phyloP scores from a whole-genome alignment of 2,113 vertebrate genomes.

The Coptodon bakossiorum region DNA sequence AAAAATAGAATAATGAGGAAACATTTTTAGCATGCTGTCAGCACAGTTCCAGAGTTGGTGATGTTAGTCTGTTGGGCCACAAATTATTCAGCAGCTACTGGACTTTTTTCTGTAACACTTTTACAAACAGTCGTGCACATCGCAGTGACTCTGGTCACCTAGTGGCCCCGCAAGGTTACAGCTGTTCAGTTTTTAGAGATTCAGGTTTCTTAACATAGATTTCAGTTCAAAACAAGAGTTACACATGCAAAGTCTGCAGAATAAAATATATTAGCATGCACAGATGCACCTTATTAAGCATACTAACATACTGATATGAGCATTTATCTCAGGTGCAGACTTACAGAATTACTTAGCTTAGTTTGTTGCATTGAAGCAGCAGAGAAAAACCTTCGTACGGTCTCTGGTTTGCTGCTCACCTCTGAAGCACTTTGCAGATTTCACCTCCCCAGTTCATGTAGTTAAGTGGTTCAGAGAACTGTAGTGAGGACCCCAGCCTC shows the following conservation, averaged over 20 bases:
- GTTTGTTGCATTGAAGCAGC: background rate
- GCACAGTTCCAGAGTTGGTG: background rate
- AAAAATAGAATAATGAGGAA: background rate
- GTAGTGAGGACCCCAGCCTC: accelerated
- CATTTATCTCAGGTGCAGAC: background rate
- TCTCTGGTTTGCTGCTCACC: background rate
- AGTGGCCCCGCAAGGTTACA: background rate
- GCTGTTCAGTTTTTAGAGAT: background rate
- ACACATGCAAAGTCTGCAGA: background rate
- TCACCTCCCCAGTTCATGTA: background rate
- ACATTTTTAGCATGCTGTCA: background rate
- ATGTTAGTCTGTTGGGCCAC: background rate
- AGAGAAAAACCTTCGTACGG: accelerated
- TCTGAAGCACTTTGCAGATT: background rate
- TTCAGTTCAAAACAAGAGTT: background rate
- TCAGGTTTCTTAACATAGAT: background rate
- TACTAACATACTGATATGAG: background rate
- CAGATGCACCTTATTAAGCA: background rate
- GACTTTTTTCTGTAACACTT: background rate
- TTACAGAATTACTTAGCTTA: background rate
- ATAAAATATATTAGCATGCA: background rate
- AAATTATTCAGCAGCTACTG: background rate
- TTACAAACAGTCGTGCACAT: background rate
- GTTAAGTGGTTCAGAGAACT: background rate
- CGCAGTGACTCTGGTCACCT: background rate